These are phyloP conservation scores for Macrosiphum euphorbiae DNA, from an alignment of 2,888 invertebrate species.

Conservation along the genomic window DNA sequence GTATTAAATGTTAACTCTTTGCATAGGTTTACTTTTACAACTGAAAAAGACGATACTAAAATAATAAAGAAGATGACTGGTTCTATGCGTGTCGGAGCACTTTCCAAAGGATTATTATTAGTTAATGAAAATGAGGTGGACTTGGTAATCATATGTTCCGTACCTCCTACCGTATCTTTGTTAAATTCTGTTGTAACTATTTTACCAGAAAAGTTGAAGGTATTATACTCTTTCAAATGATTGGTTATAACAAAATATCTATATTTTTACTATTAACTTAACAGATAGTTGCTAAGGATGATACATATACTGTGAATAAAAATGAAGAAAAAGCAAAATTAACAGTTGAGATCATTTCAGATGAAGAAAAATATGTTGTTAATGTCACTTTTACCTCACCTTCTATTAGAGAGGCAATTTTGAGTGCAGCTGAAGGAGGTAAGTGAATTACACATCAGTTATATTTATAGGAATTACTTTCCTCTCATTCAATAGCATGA, in stretches of 20 bases:
- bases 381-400: slow-evolving; percentile 94
- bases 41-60: slow-evolving; percentile 74
- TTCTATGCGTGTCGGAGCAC: slow-evolving; percentile 95
- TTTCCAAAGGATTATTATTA: slow-evolving; percentile 90
- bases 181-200: slow-evolving; percentile 89
- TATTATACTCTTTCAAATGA: slow-evolving; percentile 68
- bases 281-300: slow-evolving; percentile 77
- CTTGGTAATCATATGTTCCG: slow-evolving; percentile 93
- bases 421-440: slow-evolving; percentile 66
- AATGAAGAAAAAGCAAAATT: slow-evolving; percentile 85
- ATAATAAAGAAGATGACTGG: slow-evolving; percentile 86
- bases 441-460: slow-evolving; percentile 41
- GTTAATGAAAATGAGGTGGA: slow-evolving; percentile 91
- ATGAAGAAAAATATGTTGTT: slow-evolving; percentile 78
- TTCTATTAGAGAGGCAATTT: slow-evolving; percentile 82
- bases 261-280: slow-evolving; percentile 58
- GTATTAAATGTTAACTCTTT: slow-evolving; percentile 68
- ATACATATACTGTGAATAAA: slow-evolving; percentile 86
- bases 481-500: neutral
- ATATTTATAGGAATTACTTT: neutral
- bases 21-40: slow-evolving; percentile 77
- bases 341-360: slow-evolving; percentile 84
- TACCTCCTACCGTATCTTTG: slow-evolving; percentile 91
- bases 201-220: slow-evolving; percentile 84
- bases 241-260: neutral